phyloP scores from a whole-genome alignment of 92 coral and sea anemone species.

The Scolanthus callimorphus region DNA sequence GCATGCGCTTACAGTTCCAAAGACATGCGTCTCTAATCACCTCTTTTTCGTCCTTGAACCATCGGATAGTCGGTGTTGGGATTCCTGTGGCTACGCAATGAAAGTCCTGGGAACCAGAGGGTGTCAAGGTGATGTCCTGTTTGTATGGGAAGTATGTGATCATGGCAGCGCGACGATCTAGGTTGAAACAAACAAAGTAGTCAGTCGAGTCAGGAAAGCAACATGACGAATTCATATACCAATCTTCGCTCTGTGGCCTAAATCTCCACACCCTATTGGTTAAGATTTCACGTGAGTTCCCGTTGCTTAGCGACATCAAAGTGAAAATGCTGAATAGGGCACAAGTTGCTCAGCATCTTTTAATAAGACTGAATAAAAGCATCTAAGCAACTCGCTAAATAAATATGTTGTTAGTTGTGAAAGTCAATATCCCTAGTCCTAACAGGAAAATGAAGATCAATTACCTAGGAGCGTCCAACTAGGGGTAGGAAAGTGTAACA shows the following conservation, averaged over 20 bases:
- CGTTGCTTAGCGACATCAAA: no score
- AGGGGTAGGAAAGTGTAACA: no score
- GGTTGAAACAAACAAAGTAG: background rate
- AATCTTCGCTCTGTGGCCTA: no score
- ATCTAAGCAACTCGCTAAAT: background rate
- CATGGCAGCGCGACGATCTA: slow-evolving; percentile 10
- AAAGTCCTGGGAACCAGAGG: background rate
- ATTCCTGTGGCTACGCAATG: slow-evolving; percentile 20
- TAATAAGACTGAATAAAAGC: background rate
- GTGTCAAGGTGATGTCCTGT: background rate
- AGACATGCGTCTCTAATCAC: background rate
- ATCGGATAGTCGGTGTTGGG: slow-evolving; percentile 20
- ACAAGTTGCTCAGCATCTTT: background rate
- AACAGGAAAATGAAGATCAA: no score
- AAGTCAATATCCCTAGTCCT: no score
- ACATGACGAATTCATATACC: background rate
- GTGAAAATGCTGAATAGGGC: no score
- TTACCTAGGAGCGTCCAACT: no score
- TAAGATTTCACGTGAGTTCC: no score
- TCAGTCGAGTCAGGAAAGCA: background rate
- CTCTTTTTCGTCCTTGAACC: slow-evolving; percentile 30
- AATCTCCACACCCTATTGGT: no score
- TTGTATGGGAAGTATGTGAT: slow-evolving; percentile 9
- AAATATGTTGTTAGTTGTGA: background rate
- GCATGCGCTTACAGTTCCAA: background rate